These are phyloP conservation scores for Cyclina sinensis DNA, from an alignment of 1,140 invertebrate genomes.

Conservation along the genomic window DNA sequence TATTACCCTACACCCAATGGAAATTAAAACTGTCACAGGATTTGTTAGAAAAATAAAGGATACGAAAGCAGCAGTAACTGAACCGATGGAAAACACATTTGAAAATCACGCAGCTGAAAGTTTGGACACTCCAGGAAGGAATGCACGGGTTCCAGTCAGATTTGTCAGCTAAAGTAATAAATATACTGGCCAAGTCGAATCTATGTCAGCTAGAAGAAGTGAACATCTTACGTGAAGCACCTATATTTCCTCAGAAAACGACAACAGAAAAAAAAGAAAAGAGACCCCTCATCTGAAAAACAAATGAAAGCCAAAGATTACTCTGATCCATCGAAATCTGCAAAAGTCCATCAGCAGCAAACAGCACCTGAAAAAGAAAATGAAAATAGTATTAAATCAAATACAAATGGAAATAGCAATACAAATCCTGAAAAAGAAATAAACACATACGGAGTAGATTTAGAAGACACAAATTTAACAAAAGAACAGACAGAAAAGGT, in stretches of 20 bases:
- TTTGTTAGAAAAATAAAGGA: not conserved
- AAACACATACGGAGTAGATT: too few species aligned
- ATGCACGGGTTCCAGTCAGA: not conserved
- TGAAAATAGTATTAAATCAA: not conserved
- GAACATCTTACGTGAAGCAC: not conserved
- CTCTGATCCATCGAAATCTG: not conserved
- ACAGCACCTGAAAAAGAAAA: not conserved
- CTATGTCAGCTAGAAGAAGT: conserved; percentile 37
- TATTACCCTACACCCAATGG: not conserved
- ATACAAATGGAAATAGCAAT: too few species aligned
- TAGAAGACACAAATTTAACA: not conserved
- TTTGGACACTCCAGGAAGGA: not conserved
- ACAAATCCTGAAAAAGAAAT: not conserved
- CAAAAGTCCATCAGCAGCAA: not conserved
- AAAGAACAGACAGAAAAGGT: not conserved
- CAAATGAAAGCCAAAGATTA: not conserved
- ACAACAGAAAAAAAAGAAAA: not conserved
- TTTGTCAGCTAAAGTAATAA: not conserved
- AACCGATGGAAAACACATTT: not conserved
- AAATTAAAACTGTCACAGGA: conserved; percentile 8
- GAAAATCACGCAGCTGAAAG: not conserved
- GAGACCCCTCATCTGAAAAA: not conserved
- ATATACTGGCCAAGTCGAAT: not conserved
- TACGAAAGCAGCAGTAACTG: not conserved
- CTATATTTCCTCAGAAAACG: not conserved